Base-by-base conservation (phyloP, 1,140 invertebrate genomes). In the Drosophila sulfurigaster region DNA sequence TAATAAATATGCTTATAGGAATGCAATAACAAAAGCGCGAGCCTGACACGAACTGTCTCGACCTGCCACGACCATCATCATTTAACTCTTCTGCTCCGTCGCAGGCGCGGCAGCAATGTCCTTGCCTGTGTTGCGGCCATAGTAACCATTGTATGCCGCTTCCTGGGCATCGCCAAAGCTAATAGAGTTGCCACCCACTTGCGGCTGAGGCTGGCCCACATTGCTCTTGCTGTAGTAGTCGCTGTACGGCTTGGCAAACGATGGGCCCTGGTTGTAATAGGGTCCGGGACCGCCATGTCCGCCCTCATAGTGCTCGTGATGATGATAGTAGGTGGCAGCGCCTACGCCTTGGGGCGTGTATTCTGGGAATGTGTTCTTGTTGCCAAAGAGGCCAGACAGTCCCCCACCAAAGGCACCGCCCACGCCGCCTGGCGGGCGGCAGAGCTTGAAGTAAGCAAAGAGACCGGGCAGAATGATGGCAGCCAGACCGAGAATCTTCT, bases 371-470 rank as follows among this genome's bases (percentile, higher is more conserved):
- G 46, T 92, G 91, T 66, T 93, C 91, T 91, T 91, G 70, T 56
- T 57, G 56, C 83, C 86, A 13, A 92, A 92, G 3, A 92, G 79
- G 5, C 91, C 69, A n/a, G 83, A 80, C 54, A 92, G 76, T 6
- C 79, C 83, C 5, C 88, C 89, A 56, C 82, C 77, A 30, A 92
- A 91, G 16, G 54, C 78, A 13, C 88, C 82, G 15, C 75, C 80
- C 0, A 73, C 75, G 5, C 91, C 91, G 28, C 82, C 82, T 16
- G 94, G 87, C 0, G 94, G 94, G 58, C 94, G 94, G 93, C 96
- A 97, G 28, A 97, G 93, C 82, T 96, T 96, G 91, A 97, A 96
- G 93, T 96, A 97, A 6, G 95, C 96, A 66, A 97, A 97, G 0
- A 96, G 82, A 71, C 95, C 95, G 28, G 96, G 96, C 70, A 97